phyloP scores from a whole-genome alignment of 2,888 invertebrate species.

The Harpagoxenus sublaevis region DNA sequence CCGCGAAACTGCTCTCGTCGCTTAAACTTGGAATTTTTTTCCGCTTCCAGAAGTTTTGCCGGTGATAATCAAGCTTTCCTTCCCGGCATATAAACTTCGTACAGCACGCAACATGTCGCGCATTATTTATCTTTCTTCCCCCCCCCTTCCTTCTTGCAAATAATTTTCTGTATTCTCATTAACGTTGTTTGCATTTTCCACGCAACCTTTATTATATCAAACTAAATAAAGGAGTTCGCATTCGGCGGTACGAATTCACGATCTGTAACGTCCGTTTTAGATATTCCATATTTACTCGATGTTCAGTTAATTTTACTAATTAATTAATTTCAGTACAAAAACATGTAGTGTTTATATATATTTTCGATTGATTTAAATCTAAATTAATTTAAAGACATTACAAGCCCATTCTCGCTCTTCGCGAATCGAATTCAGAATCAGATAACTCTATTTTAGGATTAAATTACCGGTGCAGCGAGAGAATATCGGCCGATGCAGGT shows the following conservation, averaged over 20 bases:
- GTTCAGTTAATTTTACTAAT: not conserved
- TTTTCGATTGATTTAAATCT: not conserved
- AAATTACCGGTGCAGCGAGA: not conserved
- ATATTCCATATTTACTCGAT: not conserved
- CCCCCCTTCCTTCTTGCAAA: not conserved
- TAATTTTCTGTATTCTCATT: conserved; percentile 12
- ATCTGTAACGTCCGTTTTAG: not conserved
- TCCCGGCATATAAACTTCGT: conserved; percentile 37
- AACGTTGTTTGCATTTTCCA: not conserved
- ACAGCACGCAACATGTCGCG: conserved; percentile 45
- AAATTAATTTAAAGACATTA: not conserved
- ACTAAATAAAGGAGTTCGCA: not conserved
- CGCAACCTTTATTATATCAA: not conserved
- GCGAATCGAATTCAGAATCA: not conserved
- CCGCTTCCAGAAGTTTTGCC: conserved; percentile 39
- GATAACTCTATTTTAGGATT: not conserved
- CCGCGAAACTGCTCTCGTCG: conserved; percentile 50
- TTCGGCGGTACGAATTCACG: not conserved
- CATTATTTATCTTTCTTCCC: conserved; percentile 17
- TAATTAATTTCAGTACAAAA: not conserved
- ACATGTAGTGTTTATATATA: not conserved
- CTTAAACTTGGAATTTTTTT: conserved; percentile 51
- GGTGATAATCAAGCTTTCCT: conserved; percentile 49
- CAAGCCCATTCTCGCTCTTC: not conserved
- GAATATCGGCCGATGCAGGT: not conserved